Percentiles rank a stretch among this genome's conserved stretches.
Conservation (phyloP, 2,888 invertebrate species). For the Petrophora chlorosata region DNA sequence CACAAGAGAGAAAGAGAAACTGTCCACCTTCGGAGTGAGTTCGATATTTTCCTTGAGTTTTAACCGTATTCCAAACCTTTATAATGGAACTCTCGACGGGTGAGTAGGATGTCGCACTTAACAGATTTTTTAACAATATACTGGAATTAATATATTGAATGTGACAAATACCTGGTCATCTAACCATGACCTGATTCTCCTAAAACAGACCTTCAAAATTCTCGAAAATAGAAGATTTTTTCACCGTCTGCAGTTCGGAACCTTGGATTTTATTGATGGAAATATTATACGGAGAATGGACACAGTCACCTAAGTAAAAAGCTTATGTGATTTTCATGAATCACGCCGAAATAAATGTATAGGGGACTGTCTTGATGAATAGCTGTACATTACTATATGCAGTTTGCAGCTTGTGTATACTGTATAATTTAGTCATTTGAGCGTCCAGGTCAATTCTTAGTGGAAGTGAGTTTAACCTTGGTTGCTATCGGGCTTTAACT, state of each 20-base stretch:
- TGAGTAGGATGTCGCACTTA: too few relatives aligned
- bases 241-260: constrained; percentile 37
- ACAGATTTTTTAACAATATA: too few relatives aligned
- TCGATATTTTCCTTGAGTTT: too few relatives aligned
- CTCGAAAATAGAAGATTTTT: constrained; percentile 19
- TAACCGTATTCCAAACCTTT: too few relatives aligned
- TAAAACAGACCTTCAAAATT: constrained; percentile 14
- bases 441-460: constrained; percentile 62
- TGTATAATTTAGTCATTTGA: constrained; percentile 70
- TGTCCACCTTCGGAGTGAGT: too few relatives aligned
- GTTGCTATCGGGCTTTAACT: constrained; percentile 16
- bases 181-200: constrained; percentile 7
- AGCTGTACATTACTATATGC: constrained; percentile 58
- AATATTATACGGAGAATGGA: constrained; percentile 60
- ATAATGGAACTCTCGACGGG: too few relatives aligned
- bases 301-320: constrained; percentile 49
- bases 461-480: constrained; percentile 51
- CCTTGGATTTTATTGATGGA: constrained; percentile 65
- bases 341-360: constrained; percentile 55
- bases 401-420: constrained; percentile 63
- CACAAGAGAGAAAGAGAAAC: too few relatives aligned
- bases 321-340: constrained; percentile 62
- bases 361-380: constrained; percentile 55
- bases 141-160: too few relatives aligned
- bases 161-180: not conserved